Evolutionary conservation across 2,797 vertebrate species (phyloP).

Genomic region (Lutjanus campechanus): DNA sequence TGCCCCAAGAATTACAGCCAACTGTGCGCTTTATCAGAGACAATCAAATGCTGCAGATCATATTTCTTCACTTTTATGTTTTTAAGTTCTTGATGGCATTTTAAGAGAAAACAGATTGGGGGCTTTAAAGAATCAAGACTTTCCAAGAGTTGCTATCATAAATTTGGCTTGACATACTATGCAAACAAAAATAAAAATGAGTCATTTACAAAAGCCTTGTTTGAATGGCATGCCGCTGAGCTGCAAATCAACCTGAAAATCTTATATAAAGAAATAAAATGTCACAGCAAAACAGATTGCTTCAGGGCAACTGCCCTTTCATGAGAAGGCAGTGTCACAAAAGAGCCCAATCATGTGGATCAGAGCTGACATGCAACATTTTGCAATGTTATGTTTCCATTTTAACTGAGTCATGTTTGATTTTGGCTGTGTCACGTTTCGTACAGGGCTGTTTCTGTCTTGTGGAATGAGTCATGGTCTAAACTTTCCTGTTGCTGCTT

Average conservation of each 20-base stretch:
- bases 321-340: conserved; percentile 31
- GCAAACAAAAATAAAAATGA: conserved; percentile 32
- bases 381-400: conserved; percentile 33
- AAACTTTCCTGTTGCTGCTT: conserved; percentile 21
- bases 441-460: conserved; percentile 30
- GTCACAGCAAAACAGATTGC: conserved; percentile 45
- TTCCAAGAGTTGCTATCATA: conserved; percentile 13
- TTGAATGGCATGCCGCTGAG: conserved; percentile 27
- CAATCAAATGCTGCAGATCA: conserved; percentile 12
- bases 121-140: conserved; percentile 31
- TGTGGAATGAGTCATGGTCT: conserved; percentile 21
- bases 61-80: conserved; percentile 19
- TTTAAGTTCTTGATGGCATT: conserved; percentile 23
- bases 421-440: conserved; percentile 39
- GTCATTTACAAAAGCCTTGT: conserved; percentile 36
- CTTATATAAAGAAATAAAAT: conserved; percentile 47
- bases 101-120: conserved; percentile 11
- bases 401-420: conserved; percentile 49
- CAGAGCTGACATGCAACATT: conserved; percentile 54
- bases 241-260: conserved; percentile 47
- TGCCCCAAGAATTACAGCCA: neutral
- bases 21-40: conserved; percentile 5
- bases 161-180: conserved; percentile 19
- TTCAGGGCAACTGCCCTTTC: conserved; percentile 48
- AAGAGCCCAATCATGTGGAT: conserved; percentile 42